Evolutionary conservation across 1,140 invertebrate genomes (phyloP).

Genomic region (Bombyx mori): DNA sequence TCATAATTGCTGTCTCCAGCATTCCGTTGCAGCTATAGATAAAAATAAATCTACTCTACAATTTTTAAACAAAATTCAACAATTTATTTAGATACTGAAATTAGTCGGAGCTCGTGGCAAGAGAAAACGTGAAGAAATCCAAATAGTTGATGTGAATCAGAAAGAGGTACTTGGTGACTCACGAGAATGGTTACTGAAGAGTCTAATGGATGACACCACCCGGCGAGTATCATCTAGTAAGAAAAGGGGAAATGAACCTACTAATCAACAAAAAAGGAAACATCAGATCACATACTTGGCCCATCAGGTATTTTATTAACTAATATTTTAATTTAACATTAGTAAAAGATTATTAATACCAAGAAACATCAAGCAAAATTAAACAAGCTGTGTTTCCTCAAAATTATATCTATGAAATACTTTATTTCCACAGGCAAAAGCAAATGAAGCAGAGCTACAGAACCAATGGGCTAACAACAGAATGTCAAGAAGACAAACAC

Average conservation of each 20-base stretch:
- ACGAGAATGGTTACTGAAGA: slow-evolving; percentile 85
- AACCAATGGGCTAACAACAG: slow-evolving; percentile 94
- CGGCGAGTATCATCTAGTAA: slow-evolving; percentile 68
- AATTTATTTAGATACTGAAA: slow-evolving; percentile 54
- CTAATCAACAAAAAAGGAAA: slow-evolving; percentile 82
- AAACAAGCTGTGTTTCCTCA: too few species aligned
- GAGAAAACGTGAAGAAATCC: slow-evolving; percentile 68
- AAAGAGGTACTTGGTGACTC: slow-evolving; percentile 86
- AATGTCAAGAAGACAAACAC: slow-evolving; percentile 86
- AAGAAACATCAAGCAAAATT: too few species aligned
- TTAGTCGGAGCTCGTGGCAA: slow-evolving; percentile 62
- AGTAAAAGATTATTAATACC: too few species aligned
- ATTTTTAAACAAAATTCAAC: too few species aligned
- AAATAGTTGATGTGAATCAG: slow-evolving; percentile 88
- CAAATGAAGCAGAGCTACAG: slow-evolving; percentile 92
- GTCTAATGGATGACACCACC: slow-evolving; percentile 81
- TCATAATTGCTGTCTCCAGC: too few species aligned
- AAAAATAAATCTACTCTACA: too few species aligned
- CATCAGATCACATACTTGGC: slow-evolving; percentile 98
- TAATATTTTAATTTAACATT: too few species aligned
- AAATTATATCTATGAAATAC: too few species aligned
- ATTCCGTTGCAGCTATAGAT: too few species aligned
- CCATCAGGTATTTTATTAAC: slow-evolving; percentile 74
- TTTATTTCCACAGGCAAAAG: slow-evolving; percentile 82
- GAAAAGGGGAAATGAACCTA: slow-evolving; percentile 75